Base-by-base conservation (phyloP, 2,113 vertebrate species). In the Sorex araneus region DNA sequence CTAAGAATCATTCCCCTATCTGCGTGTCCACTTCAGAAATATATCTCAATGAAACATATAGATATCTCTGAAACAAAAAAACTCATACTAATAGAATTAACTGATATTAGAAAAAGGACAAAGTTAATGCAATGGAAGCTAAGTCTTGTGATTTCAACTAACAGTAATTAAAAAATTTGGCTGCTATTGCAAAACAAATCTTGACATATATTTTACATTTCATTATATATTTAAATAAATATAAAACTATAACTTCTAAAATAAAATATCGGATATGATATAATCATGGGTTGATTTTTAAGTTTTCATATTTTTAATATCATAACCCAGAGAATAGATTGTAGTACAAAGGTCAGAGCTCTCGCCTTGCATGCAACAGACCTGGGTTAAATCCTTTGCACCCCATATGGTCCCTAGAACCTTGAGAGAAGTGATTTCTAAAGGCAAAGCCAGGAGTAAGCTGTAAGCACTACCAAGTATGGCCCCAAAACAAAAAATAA, bases 61-160 rank as follows among this genome's bases (percentile, higher is more conserved):
- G 69, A 76, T 1, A 81, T 18, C 60, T 18, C 40, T 40, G 11
- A 60, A 60, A 47, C 47, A 40, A 43, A 74, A 8, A 70, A 67
- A 60, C 23, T 10, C 30, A 73, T 25, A 40, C 34, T 69, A 28
- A 25, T 23, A 40, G 3, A n/a, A 19, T 64, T 82, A 69, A 70
- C 25, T 75, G 74, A 82, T 81, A 92, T 30, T 18, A 64, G 32
- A 69, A 76, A 81, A 34, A 86, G 10, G 40, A 70, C 64, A 90
- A 81, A 43, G 16, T 16, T 47, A 69, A 54, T 75, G 8, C 15
- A 70, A 45, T 1, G 4, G 28, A 60, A 6, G 6, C 1, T 47
- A 75, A 34, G 8, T 36, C 15, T 90, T 81, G 8, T 23, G 34
- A 90, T 79, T 80, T 50, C 32, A 47, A 73, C 32, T 57, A 30